A percentile compares a stretch with the other conserved stretches of the same genome.
Conservation (phyloP, 2,888 invertebrate species). For the Stenotaenia linearis region DNA sequence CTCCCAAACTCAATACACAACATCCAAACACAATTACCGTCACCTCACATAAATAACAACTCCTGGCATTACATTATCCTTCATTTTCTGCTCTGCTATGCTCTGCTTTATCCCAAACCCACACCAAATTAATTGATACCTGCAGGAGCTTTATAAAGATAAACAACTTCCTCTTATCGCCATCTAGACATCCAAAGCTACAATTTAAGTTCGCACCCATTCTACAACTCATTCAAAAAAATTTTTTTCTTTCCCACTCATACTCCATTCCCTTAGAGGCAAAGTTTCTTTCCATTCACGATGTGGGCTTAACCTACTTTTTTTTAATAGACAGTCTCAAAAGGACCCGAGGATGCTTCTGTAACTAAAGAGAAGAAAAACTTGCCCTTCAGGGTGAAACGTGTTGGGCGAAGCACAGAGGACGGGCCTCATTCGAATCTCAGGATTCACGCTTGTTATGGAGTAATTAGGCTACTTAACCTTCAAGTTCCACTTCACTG, state of each 20-base stretch:
- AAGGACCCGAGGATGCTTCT: constrained; percentile 1
- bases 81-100: background rate
- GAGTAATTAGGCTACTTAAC: constrained; percentile 8
- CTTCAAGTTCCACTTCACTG: background rate
- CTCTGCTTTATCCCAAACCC: background rate
- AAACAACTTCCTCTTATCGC: background rate
- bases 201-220: constrained; percentile 14
- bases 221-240: constrained; percentile 6
- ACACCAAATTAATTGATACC: constrained; percentile 1
- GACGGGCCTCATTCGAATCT: background rate
- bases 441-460: constrained; percentile 11
- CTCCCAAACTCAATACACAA: background rate
- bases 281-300: constrained; percentile 1
- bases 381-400: background rate
- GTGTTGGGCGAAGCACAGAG: background rate
- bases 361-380: background rate
- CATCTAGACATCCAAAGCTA: background rate
- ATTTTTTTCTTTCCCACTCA: background rate
- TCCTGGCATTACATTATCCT: background rate
- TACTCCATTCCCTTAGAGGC: background rate
- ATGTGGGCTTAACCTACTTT: constrained; percentile 19
- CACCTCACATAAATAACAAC: background rate
- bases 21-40: background rate
- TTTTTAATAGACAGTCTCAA: constrained; percentile 8
- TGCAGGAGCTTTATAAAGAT: background rate